A percentile compares a stretch with the other conserved stretches of the same genome.
phyloP scores from a whole-genome alignment of 2,797 vertebrate species.

The Champsocephalus gunnari region DNA sequence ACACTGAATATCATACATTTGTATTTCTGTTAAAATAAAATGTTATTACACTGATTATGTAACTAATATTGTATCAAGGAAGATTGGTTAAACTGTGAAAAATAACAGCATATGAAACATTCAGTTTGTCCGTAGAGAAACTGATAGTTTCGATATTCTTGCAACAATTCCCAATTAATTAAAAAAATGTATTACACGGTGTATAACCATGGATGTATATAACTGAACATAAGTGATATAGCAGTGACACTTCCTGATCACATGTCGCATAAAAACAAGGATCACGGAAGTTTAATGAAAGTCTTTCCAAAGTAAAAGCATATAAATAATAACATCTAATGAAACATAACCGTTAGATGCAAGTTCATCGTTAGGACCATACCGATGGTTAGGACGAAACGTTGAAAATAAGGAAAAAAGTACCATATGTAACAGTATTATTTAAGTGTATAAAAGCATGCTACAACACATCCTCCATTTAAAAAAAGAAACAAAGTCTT shows the following conservation, averaged over 20 bases:
- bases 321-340: background rate
- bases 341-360: background rate
- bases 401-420: background rate
- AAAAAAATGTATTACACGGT: background rate
- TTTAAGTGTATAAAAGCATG: background rate
- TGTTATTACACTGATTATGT: too few species aligned
- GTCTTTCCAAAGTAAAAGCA: slow-evolving; percentile 24
- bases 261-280: slow-evolving; percentile 24
- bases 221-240: too few species aligned
- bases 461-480: background rate
- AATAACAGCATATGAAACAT: too few species aligned
- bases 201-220: background rate
- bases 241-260: slow-evolving; percentile 47
- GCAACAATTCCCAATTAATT: too few species aligned
- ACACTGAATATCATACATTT: background rate
- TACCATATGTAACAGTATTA: background rate
- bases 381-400: too few species aligned
- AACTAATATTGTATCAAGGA: too few species aligned
- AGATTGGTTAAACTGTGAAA: too few species aligned
- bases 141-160: too few species aligned
- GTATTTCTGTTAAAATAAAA: too few species aligned
- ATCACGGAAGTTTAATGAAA: slow-evolving; percentile 9
- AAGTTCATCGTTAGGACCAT: background rate
- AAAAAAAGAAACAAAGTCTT: background rate
- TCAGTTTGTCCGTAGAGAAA: too few species aligned